Conservation (phyloP, 2,888 invertebrate species). For the Druceiella hillmani region DNA sequence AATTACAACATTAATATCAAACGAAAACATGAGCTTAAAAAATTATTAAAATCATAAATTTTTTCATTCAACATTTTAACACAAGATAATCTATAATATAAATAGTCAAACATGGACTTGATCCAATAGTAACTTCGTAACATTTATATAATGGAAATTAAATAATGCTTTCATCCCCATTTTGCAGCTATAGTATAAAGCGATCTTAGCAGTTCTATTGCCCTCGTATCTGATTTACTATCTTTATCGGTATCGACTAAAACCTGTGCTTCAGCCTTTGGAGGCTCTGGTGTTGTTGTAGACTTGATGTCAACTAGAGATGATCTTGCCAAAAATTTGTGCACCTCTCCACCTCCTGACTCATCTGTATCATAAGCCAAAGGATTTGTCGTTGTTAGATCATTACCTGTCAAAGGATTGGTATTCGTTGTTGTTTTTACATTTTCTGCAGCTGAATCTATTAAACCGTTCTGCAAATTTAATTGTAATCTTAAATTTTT, state of each 20-base stretch:
- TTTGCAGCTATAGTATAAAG: constrained; percentile 79
- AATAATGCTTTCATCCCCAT: constrained; percentile 53
- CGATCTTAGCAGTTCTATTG: constrained; percentile 76
- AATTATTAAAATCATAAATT: too few species aligned
- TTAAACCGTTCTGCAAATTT: too few species aligned
- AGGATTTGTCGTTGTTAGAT: too few species aligned
- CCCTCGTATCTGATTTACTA: constrained; percentile 66
- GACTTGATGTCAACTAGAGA: constrained; percentile 31
- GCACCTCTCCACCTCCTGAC: constrained; percentile 36
- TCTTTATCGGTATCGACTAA: constrained; percentile 30
- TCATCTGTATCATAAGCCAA: too few species aligned
- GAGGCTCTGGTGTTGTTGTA: constrained; percentile 33
- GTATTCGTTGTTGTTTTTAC: constrained; percentile 7
- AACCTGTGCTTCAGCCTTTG: constrained; percentile 41
- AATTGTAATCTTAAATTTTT: too few species aligned
- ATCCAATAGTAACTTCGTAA: too few species aligned
- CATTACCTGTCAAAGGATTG: neutral
- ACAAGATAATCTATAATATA: too few species aligned
- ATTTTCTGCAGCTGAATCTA: too few species aligned
- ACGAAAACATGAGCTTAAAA: too few species aligned
- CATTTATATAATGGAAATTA: neutral
- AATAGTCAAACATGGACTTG: too few species aligned
- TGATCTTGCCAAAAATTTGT: constrained; percentile 34
- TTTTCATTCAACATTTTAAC: too few species aligned
- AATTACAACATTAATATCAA: too few species aligned